These are phyloP conservation scores for Tiphia femorata DNA, from an alignment of 2,888 invertebrate species.

Conservation along the genomic window DNA sequence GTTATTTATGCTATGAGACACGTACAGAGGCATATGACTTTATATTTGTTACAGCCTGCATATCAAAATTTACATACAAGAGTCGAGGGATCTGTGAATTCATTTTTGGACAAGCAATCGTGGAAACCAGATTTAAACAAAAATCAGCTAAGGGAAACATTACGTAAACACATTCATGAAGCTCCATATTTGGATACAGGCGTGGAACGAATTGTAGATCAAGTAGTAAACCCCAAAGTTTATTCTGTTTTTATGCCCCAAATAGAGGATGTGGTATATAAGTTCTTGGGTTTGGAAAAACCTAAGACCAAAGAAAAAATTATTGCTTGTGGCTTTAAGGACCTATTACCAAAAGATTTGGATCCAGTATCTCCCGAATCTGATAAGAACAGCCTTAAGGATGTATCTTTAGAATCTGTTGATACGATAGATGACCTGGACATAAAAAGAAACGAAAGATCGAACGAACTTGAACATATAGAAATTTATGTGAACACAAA, in stretches of 20 bases:
- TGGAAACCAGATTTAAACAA: constrained; percentile 94
- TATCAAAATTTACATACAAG: constrained; percentile 93
- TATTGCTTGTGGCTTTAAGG: constrained; percentile 66
- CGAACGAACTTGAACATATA: constrained; percentile 14
- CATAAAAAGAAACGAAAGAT: constrained; percentile 40
- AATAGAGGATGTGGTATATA: constrained; percentile 91
- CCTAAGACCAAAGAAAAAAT: constrained; percentile 71
- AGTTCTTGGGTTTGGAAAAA: constrained; percentile 84
- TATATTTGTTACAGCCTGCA: constrained; percentile 76
- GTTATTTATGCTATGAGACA: too few relatives aligned
- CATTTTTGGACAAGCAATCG: constrained; percentile 83
- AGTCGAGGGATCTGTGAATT: constrained; percentile 89
- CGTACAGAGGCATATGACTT: too few relatives aligned
- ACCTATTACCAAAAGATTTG: constrained; percentile 81
- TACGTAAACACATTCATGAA: constrained; percentile 90
- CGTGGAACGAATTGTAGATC: constrained; percentile 94
- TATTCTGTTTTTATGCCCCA: constrained; percentile 88
- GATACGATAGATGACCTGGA: constrained; percentile 49
- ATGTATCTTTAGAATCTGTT: constrained; percentile 60
- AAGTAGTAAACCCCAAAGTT: constrained; percentile 95
- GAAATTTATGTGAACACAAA: constrained; percentile 24
- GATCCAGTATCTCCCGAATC: constrained; percentile 88
- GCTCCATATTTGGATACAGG: constrained; percentile 91
- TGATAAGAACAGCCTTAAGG: constrained; percentile 73
- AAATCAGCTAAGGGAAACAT: constrained; percentile 89